These are phyloP conservation scores for Channa maculata DNA, from an alignment of 2,113 vertebrate species.

Conservation along the genomic window DNA sequence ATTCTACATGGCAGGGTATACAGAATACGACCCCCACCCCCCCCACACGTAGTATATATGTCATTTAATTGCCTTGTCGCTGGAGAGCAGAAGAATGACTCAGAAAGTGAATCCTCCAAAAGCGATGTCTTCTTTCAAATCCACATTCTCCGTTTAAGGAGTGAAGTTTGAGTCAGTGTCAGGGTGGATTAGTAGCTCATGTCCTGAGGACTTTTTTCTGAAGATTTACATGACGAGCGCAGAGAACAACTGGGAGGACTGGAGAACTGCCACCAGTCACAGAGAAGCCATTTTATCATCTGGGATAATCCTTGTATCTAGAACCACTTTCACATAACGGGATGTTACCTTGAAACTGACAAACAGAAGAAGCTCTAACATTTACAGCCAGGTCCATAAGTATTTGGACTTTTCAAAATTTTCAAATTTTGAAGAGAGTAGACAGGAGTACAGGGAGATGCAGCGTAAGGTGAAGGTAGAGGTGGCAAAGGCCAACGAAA, in stretches of 20 bases:
- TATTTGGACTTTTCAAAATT: too few relatives aligned
- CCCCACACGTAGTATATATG: background rate
- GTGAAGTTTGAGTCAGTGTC: conserved; percentile 31
- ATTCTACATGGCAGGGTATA: background rate
- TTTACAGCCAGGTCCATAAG: too few relatives aligned
- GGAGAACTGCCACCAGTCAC: background rate
- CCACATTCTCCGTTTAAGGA: conserved; percentile 20
- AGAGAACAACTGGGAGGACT: conserved; percentile 34
- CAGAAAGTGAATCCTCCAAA: conserved; percentile 27
- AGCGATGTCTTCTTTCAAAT: conserved; percentile 37
- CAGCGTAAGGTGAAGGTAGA: too few relatives aligned
- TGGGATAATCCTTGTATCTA: conserved; percentile 4
- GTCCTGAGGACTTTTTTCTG: conserved; percentile 30
- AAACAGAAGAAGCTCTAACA: background rate
- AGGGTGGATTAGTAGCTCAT: conserved; percentile 44
- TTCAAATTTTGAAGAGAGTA: too few relatives aligned
- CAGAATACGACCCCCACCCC: too few relatives aligned
- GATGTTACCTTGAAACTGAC: background rate
- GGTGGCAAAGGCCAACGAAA: too few relatives aligned
- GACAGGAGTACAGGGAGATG: too few relatives aligned
- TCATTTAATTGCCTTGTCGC: conserved; percentile 37
- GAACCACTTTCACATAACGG: background rate
- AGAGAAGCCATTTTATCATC: background rate
- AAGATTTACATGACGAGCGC: background rate
- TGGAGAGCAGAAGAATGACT: conserved; percentile 12